Evolutionary conservation across 30 jellyfish, hydroid and myxozoan genomes (phyloP), one percentile per base, ranked within the genome.

Genomic region (Chironex yamaguchii): DNA sequence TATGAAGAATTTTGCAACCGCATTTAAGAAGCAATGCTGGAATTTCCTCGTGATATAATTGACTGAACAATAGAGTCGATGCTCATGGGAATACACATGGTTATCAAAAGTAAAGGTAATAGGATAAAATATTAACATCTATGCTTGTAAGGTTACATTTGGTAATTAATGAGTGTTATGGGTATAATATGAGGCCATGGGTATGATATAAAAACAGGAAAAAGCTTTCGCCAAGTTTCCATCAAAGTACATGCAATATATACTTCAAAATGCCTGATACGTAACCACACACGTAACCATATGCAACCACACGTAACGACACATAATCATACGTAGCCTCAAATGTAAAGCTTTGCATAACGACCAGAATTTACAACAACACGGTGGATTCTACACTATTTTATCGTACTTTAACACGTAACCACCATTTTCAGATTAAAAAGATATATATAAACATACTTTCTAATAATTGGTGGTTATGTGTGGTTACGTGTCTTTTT

Each of bases 1-100:
- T 79, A 26, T 28, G 86, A 79, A 11, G 87, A 79, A 71, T 79
- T 79, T 35, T 63, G 77, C 53, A 2, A 6, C 31, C 77, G 58
- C 23, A 63, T 63, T 26, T 26, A 63, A 23, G 31, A 63, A 26
- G 31, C 77, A 9, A 63, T 63, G 77, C 28, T 14, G 50, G 77
- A 63, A 63, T 63, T 63, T 26, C 58, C 77, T 51, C 28, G 3
- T 63, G 77, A 63, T 4, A 51, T 63, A 23, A 63, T 63, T 63
- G 77, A 63, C 77, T 2, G 77, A 63, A 63, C 77, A 21, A 63
- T n/a, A 63, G 77, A 12, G 53, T 63, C 77, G 3, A 63, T 63
- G 77, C 77, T 51, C 28, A 4, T 17, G 77, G 23, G 77, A 63
- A 63, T 63, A 24, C 21, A 63, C 23, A 63, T 63, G 77, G 77